Conservation (phyloP, 2,797 vertebrate genomes). For the Tragelaphus oryx region DNA sequence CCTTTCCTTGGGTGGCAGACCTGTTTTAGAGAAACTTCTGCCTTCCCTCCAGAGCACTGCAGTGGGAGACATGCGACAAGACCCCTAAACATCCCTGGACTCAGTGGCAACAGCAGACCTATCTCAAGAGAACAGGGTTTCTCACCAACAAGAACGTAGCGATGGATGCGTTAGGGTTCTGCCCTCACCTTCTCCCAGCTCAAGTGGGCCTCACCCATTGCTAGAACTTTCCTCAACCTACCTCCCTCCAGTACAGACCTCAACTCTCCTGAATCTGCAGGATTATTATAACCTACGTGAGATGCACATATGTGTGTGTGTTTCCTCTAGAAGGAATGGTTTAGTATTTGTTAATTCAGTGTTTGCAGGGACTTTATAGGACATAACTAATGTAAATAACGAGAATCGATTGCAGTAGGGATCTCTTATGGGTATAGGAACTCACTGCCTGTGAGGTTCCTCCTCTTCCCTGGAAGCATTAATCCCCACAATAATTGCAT, state of each 20-base stretch:
- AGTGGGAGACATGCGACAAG: background rate
- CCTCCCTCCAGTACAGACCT: background rate
- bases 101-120: no score
- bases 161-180: background rate
- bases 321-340: background rate
- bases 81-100: background rate
- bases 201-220: background rate
- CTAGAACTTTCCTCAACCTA: background rate
- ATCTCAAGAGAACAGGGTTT: background rate
- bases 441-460: background rate
- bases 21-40: background rate
- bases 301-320: background rate
- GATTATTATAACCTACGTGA: background rate
- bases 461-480: no score
- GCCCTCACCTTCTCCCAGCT: background rate
- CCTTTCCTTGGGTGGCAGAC: background rate
- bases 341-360: background rate
- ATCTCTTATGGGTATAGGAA: no score
- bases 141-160: background rate
- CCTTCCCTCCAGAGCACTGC: background rate
- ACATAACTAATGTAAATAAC: fast-evolving
- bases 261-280: background rate
- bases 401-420: fast-evolving
- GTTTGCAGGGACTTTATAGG: background rate
- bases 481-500: fast-evolving